Conservation (phyloP, 2,113 vertebrate genomes). For the Synodontis membranacea region DNA sequence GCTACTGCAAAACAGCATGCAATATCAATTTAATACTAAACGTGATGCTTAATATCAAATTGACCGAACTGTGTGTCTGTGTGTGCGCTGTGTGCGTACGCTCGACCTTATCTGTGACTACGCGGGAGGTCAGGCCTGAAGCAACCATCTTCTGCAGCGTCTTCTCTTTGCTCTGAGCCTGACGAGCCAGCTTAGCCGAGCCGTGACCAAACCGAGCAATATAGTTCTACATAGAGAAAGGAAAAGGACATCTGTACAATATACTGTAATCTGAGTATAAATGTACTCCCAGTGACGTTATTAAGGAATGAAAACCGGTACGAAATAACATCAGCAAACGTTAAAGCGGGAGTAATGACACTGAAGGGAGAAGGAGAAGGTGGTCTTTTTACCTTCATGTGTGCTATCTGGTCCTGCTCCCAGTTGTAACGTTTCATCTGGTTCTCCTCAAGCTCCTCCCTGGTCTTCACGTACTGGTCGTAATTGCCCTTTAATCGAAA, state of each 20-base stretch:
- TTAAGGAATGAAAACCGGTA: conserved; percentile 1
- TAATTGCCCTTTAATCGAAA: conserved; percentile 85
- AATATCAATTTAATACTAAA: background rate
- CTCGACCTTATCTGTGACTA: conserved; percentile 94
- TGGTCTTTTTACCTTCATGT: conserved; percentile 92
- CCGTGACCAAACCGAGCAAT: conserved; percentile 97
- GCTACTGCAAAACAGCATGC: background rate
- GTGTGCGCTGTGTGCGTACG: background rate
- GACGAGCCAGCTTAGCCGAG: conserved; percentile 93
- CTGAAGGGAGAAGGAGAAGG: background rate
- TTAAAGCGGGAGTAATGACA: background rate
- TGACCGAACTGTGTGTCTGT: background rate
- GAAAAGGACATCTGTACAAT: background rate
- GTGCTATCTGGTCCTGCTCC: conserved; percentile 97
- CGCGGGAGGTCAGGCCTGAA: conserved; percentile 91
- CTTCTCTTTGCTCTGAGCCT: conserved; percentile 99
- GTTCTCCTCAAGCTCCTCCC: conserved; percentile 94
- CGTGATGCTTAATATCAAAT: background rate
- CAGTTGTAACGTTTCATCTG: conserved; percentile 99
- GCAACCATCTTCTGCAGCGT: conserved; percentile 99
- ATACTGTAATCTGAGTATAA: background rate
- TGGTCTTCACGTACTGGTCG: conserved; percentile 96
- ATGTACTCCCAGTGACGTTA: background rate
- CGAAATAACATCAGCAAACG: too few relatives aligned
- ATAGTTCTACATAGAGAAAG: conserved; percentile 81